A percentile compares a stretch with the other conserved stretches of the same genome.
These are phyloP conservation scores for Zele albiditarsus DNA, from an alignment of 2,888 invertebrate genomes.

Conservation along the genomic window DNA sequence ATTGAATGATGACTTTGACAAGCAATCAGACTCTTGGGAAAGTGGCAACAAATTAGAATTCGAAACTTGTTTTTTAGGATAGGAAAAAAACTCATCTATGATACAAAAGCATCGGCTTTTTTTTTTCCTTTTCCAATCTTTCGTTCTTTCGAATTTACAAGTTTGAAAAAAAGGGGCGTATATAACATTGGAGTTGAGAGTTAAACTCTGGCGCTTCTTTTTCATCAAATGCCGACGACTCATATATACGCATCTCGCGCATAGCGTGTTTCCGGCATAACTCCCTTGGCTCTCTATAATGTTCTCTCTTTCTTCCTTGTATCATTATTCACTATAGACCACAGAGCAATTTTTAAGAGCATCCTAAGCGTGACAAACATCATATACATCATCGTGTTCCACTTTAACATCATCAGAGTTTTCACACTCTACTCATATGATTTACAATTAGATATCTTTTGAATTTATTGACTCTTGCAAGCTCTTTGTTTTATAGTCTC, in stretches of 20 bases:
- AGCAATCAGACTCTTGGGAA: too few relatives aligned
- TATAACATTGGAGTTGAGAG: not conserved
- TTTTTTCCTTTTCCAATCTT: not conserved
- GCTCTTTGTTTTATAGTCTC: not conserved
- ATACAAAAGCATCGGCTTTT: not conserved
- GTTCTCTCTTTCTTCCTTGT: not conserved
- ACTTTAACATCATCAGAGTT: constrained; percentile 48
- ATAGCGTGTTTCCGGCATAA: constrained; percentile 62
- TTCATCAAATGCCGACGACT: constrained; percentile 2
- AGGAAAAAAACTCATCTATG: not conserved
- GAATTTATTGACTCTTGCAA: not conserved
- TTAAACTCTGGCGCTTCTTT: not conserved
- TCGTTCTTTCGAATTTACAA: not conserved
- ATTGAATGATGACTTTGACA: not conserved
- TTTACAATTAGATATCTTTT: constrained; percentile 42
- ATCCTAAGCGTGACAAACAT: constrained; percentile 52
- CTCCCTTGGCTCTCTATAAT: not conserved
- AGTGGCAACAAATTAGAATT: too few relatives aligned
- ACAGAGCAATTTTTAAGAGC: constrained; percentile 53
- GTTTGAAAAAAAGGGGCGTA: not conserved
- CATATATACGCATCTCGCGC: constrained; percentile 26
- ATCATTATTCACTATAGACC: constrained; percentile 8
- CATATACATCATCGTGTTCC: constrained; percentile 53
- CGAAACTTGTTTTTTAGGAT: too few relatives aligned
- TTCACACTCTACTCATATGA: constrained; percentile 24